Conservation (phyloP, 2,797 vertebrate species). For the Aythya fuligula region DNA sequence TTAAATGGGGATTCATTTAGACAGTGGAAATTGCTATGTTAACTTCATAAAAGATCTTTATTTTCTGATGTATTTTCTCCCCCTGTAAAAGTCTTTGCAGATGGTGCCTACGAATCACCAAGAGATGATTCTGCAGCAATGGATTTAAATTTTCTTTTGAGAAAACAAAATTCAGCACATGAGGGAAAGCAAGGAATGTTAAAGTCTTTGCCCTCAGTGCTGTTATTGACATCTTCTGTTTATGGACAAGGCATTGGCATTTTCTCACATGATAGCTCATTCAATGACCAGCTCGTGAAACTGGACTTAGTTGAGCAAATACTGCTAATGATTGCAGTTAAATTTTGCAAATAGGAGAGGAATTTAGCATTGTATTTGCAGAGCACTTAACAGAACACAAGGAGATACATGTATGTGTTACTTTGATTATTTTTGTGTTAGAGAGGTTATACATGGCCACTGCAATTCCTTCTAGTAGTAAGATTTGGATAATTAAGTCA, state of each 20-base stretch:
- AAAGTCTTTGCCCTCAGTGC: background rate
- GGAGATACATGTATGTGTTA: background rate
- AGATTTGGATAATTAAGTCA: background rate
- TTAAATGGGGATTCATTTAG: background rate
- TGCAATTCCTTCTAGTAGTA: background rate
- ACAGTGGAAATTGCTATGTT: background rate
- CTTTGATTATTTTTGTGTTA: background rate
- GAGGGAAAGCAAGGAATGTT: background rate
- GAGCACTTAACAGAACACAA: background rate
- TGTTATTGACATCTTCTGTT: background rate
- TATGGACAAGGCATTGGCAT: background rate
- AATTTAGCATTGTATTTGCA: background rate
- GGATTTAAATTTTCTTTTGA: background rate
- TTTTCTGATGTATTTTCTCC: background rate
- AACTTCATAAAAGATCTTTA: background rate
- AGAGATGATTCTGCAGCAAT: background rate
- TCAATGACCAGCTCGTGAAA: background rate
- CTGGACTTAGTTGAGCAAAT: background rate
- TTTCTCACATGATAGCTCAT: background rate
- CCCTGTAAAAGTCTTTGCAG: background rate
- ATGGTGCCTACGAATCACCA: background rate
- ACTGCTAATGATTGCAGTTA: background rate
- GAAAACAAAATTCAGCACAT: background rate
- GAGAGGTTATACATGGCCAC: rapidly evolving
- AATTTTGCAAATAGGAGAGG: background rate